Percentiles rank a stretch among this genome's conserved stretches.
Conservation (phyloP, 2,797 vertebrate species). For the Tiaroga cobitis region DNA sequence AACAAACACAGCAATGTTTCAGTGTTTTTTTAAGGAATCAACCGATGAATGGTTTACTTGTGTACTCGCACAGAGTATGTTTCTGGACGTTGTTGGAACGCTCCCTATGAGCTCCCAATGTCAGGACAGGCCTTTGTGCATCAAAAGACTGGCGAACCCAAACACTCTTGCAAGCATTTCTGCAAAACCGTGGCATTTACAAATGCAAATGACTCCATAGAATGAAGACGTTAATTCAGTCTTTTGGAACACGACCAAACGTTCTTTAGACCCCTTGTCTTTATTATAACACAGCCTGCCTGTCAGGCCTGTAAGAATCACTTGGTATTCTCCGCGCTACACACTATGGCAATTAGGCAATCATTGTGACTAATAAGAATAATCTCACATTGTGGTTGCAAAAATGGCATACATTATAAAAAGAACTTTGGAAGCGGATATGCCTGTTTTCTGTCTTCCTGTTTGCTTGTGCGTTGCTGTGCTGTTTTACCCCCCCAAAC, state of each 20-base stretch:
- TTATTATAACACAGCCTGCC: slow-evolving; percentile 41
- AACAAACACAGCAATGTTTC: neutral
- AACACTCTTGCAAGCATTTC: slow-evolving; percentile 9
- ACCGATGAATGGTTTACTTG: slow-evolving; percentile 19
- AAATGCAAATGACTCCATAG: slow-evolving; percentile 47
- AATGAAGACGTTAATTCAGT: slow-evolving; percentile 44
- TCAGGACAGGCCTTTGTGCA: slow-evolving; percentile 29
- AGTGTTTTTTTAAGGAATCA: neutral
- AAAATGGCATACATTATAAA: slow-evolving; percentile 23
- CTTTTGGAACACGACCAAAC: slow-evolving; percentile 28
- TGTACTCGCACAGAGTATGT: slow-evolving; percentile 12
- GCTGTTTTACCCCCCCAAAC: slow-evolving; percentile 17
- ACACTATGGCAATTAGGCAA: slow-evolving; percentile 31
- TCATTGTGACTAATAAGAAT: slow-evolving; percentile 46
- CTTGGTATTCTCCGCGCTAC: slow-evolving; percentile 4
- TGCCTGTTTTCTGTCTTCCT: slow-evolving; percentile 35
- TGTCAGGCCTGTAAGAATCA: slow-evolving; percentile 18
- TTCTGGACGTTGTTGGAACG: neutral
- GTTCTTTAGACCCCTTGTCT: slow-evolving; percentile 39
- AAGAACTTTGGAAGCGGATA: slow-evolving; percentile 44
- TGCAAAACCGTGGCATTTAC: slow-evolving; percentile 31
- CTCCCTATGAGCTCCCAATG: neutral
- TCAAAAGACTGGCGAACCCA: neutral
- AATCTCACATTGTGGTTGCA: slow-evolving; percentile 37
- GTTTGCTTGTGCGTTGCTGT: slow-evolving; percentile 31